phyloP scores from a whole-genome alignment of 64 coral and sea anemone genomes.

The Actinia tenebrosa region DNA sequence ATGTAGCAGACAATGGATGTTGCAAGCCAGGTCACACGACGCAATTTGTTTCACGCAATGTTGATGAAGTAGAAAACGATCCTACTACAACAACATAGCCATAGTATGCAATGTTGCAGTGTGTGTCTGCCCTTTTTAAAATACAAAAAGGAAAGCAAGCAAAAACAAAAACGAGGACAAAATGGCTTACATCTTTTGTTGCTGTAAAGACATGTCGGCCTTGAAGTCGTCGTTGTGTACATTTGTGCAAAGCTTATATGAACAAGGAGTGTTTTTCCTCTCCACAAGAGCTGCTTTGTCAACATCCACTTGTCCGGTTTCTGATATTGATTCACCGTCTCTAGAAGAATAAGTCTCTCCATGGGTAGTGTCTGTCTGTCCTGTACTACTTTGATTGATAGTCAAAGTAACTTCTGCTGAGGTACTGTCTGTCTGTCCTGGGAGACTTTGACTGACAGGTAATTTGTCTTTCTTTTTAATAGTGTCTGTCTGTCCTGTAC shows the following conservation, averaged over 20 bases:
- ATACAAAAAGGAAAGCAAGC: background rate
- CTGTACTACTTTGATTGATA: background rate
- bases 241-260: background rate
- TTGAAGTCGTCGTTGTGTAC: background rate
- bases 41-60: no score
- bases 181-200: slow-evolving; percentile 42
- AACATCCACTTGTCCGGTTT: background rate
- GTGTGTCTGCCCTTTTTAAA: no score
- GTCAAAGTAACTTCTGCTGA: background rate
- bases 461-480: background rate
- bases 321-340: background rate
- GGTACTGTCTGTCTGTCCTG: background rate
- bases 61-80: no score
- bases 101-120: no score
- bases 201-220: slow-evolving; percentile 19
- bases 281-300: background rate
- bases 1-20: no score
- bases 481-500: background rate
- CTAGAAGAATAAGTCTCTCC: background rate
- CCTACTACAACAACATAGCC: no score
- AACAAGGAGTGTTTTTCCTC: background rate
- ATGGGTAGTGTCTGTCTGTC: background rate
- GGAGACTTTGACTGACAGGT: no score
- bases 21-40: no score
- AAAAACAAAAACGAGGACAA: background rate